Base-by-base conservation (phyloP, 2,797 vertebrate species). In the Triplophysa yarkandensis region DNA sequence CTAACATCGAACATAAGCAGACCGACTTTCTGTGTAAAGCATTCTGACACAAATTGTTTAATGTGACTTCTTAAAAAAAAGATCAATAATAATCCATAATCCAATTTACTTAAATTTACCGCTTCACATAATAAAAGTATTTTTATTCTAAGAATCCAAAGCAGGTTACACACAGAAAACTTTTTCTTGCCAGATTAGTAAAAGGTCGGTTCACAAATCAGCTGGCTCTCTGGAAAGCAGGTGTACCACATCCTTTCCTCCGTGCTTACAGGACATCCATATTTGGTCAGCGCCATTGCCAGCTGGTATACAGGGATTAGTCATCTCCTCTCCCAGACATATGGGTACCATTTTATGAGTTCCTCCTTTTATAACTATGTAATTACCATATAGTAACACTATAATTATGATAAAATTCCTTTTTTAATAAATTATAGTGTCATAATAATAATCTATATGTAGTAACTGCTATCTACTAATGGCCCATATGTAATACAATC, bases 281-380 rank as follows among this genome's bases (percentile, higher is more conserved):
- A 50, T 80, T 74, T 77, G 66, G 74, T 70, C 70, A 71, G 62
- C 25, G 70, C 23, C 39, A 28, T 32, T 65, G 77, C 75, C 81
- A 82, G 67, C 54, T 68, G 55, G 76, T 72, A 80, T 75, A 77
- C 50, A 77, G 27, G 44, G 74, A 79, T 79, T 63, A 79, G 61
- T 77, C 76, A 60, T 43, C 74, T 71, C 62, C 57, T 52, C 67
- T 19, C 48, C 57, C 68, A 61, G 52, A 61, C 71, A 77, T 70
- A 71, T 64, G 74, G 27, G 61, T 34, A 60, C 16, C n/a, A 52
- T 14, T 79, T 77, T 74, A 77, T 61, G 57, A 27, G 16, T 36
- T 68, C 32, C 14, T 60, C 21, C 5, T 48, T n/a, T 62, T 75
- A 70, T 48, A 66, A 62, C 39, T 50, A 60, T 54, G 44, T 52